These are phyloP conservation scores for Tribolium madens DNA, from an alignment of 1,140 invertebrate species.

Conservation along the genomic window DNA sequence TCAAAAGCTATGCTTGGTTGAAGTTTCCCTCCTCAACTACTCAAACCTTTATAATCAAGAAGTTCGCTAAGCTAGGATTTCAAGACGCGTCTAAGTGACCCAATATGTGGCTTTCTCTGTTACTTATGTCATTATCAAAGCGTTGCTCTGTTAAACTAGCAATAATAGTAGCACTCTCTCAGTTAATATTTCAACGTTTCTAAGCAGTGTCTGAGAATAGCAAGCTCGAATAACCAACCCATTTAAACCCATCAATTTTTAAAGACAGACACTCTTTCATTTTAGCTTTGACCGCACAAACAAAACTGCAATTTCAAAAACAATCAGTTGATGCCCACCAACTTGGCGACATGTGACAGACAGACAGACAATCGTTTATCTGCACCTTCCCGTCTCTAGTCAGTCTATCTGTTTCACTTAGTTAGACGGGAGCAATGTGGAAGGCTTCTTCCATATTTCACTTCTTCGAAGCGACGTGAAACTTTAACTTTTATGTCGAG, in stretches of 20 bases:
- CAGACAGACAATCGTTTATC: constrained; percentile 33
- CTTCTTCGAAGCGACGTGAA: constrained; percentile 6
- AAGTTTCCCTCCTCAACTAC: constrained; percentile 13
- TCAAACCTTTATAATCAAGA: constrained; percentile 30
- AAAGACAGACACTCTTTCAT: neutral
- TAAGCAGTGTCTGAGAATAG: neutral
- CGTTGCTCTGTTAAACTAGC: constrained; percentile 5
- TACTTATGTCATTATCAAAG: constrained; percentile 36
- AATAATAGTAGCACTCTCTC: neutral
- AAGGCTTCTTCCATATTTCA: constrained; percentile 35
- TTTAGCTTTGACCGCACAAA: neutral
- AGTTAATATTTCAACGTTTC: constrained; percentile 25
- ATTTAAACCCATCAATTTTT: neutral
- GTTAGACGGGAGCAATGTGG: constrained; percentile 9
- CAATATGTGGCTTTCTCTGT: constrained; percentile 10
- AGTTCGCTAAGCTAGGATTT: constrained; percentile 32
- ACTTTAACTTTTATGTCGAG: constrained; percentile 28
- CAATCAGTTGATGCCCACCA: constrained; percentile 16
- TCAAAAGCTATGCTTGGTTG: constrained; percentile 17
- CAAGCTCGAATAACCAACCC: neutral
- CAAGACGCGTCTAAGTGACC: constrained; percentile 9
- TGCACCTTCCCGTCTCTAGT: neutral
- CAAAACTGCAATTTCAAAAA: constrained; percentile 2
- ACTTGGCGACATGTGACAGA: constrained; percentile 25
- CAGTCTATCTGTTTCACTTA: constrained; percentile 40